Conservation (phyloP, 2,888 invertebrate species). For the Leptinotarsa peninsularis region DNA sequence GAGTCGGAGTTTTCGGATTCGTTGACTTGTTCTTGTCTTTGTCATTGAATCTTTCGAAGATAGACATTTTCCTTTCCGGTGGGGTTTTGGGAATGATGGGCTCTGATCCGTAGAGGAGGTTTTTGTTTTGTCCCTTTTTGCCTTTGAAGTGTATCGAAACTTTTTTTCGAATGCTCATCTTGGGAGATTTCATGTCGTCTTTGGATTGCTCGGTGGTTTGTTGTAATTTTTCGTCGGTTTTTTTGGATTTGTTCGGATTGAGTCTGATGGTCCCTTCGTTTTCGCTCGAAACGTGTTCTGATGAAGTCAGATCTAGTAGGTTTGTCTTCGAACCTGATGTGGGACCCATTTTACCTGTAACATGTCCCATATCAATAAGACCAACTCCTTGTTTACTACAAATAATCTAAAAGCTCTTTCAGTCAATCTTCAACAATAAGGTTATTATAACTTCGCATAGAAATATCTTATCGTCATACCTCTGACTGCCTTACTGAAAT, state of each 20-base stretch:
- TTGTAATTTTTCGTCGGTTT: slow-evolving; percentile 38
- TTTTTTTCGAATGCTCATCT: slow-evolving; percentile 62
- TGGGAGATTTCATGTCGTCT: slow-evolving; percentile 54
- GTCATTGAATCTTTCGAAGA: slow-evolving; percentile 39
- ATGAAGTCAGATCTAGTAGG: slow-evolving; percentile 58
- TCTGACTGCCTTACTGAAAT: no score
- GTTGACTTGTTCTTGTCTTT: slow-evolving; percentile 38
- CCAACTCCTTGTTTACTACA: not conserved
- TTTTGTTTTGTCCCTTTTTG: slow-evolving; percentile 58
- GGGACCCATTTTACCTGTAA: slow-evolving; percentile 35
- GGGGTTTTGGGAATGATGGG: slow-evolving; percentile 46
- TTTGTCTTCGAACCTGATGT: slow-evolving; percentile 55
- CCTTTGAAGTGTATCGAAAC: slow-evolving; percentile 67
- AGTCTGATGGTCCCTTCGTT: slow-evolving; percentile 61
- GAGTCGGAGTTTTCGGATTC: slow-evolving; percentile 61
- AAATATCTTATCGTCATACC: no score
- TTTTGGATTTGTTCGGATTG: slow-evolving; percentile 50
- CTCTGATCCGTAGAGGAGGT: slow-evolving; percentile 43
- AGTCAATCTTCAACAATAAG: no score
- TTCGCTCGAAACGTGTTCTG: slow-evolving; percentile 57
- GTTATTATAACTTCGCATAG: slow-evolving; percentile 5
- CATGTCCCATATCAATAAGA: slow-evolving; percentile 9
- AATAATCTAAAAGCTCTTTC: no score
- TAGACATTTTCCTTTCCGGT: slow-evolving; percentile 50
- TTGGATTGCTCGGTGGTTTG: slow-evolving; percentile 42